Conservation (phyloP, 2,797 vertebrate species). For the Enteromius treurensis region DNA sequence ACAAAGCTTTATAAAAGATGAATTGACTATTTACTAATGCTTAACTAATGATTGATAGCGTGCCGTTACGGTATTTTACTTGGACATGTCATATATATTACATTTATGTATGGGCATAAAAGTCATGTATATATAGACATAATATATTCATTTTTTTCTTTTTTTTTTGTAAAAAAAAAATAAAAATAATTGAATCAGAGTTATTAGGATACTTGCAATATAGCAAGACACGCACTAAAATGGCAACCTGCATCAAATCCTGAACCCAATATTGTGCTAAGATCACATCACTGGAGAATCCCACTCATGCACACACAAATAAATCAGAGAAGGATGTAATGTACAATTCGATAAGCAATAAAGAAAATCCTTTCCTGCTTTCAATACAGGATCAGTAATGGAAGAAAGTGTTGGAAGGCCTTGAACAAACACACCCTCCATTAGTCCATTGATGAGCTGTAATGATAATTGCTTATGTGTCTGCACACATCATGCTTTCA, state of each 20-base stretch:
- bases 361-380: constrained; percentile 19
- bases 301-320: not conserved
- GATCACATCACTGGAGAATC: not conserved
- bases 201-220: not conserved
- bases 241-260: not conserved
- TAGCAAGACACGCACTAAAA: not conserved
- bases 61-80: too few relatives aligned
- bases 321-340: not conserved
- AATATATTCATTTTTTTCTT: too few relatives aligned
- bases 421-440: constrained; percentile 42
- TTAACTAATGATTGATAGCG: too few relatives aligned
- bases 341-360: not conserved
- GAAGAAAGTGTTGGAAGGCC: constrained; percentile 17
- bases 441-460: constrained; percentile 35
- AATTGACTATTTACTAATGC: too few relatives aligned
- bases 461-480: constrained; percentile 16
- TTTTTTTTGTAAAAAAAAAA: too few relatives aligned
- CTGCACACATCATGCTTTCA: not conserved
- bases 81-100: too few relatives aligned
- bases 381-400: constrained; percentile 20
- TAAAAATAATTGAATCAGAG: not conserved
- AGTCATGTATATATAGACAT: too few relatives aligned
- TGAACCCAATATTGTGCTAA: not conserved
- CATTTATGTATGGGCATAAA: too few relatives aligned
- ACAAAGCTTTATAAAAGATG: too few relatives aligned